Conservation (phyloP, 2,113 vertebrate species). For the Heterochromis multidens region DNA sequence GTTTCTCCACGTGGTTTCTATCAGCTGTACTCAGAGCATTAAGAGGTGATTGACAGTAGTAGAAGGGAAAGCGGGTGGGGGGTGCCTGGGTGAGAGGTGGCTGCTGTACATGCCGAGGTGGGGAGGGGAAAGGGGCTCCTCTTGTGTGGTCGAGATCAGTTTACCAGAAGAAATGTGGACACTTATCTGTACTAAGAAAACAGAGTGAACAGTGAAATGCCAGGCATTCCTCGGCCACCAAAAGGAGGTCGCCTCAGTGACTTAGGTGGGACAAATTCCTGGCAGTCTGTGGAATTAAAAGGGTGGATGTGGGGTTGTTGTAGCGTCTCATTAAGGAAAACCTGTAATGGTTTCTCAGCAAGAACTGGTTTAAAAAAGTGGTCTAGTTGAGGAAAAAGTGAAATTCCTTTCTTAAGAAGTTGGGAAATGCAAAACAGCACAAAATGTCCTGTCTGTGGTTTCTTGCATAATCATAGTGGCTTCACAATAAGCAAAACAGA, state of each 20-base stretch:
- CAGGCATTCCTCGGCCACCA: slow-evolving; percentile 21
- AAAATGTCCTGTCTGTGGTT: not conserved
- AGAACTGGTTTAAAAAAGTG: not conserved
- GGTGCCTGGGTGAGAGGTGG: not conserved
- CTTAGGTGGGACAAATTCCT: slow-evolving; percentile 36
- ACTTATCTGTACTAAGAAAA: slow-evolving; percentile 40
- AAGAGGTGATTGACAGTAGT: slow-evolving; percentile 30
- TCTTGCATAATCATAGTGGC: not conserved
- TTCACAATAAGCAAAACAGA: rapidly evolving
- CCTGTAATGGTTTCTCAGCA: not conserved
- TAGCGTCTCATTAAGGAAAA: not conserved
- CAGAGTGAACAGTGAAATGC: not conserved
- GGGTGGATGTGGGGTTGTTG: not conserved
- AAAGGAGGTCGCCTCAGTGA: slow-evolving; percentile 23
- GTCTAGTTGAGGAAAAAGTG: rapidly evolving
- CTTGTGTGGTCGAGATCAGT: slow-evolving; percentile 59
- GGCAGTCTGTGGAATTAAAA: not conserved
- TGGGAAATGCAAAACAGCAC: not conserved
- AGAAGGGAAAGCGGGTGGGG: not conserved
- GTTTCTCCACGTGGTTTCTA: slow-evolving; percentile 17
- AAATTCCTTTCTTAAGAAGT: not conserved
- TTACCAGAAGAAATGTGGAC: slow-evolving; percentile 39
- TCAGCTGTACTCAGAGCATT: slow-evolving; percentile 9
- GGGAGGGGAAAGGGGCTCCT: not conserved
- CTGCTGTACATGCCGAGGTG: not conserved